Evolutionary conservation across 2,797 vertebrate genomes (phyloP), one percentile per base, ranked within the genome.

Genomic region (Lithobates pipiens): DNA sequence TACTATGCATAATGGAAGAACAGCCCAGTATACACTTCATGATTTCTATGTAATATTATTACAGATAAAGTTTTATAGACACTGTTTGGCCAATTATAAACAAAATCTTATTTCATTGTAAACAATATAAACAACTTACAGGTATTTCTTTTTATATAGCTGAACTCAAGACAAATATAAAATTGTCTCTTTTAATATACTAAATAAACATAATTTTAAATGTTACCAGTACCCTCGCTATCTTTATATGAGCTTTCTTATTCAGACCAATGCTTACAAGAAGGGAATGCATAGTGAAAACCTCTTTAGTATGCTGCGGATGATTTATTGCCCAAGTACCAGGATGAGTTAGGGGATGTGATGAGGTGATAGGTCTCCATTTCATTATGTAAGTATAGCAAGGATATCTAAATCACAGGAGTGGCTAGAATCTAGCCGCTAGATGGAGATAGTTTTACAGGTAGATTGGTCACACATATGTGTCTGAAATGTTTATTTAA

Each of bases 41-140:
- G 32, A 81, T 61, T 73, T 23, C 54, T 16, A 39, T n/a, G 29
- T 39, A 81, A 81, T 61, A 25, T 42, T 61, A 81, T 27, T 81
- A 39, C 36, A 46, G 10, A 42, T 72, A 72, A 42, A 54, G 69
- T 18, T 25, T 72, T 71, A 71, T 61, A 39, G 27, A 25, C 1
- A 29, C 23, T 13, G 54, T 36, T 72, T 57, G 27, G 8, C 3
- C 61, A 65, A 65, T 65, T 25, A 67, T 23, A 61, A 61, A 61
- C 21, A 61, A 61, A 7, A 23, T 23, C 21, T 61, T 23, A 21
- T 61, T 54, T 54, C 50, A 54, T 54, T 23, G 21, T 7, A n/a
- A 23, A 57, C 16, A 57, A 23, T 50, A 8, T 8, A 57, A 57
- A 23, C 5, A 23, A 50, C 46, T 18, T 3, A 50, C 46, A 50